Evolutionary conservation across 2,797 vertebrate species (phyloP), one percentile per base, ranked within the genome.

Genomic region (Yasuhikotakia modesta): DNA sequence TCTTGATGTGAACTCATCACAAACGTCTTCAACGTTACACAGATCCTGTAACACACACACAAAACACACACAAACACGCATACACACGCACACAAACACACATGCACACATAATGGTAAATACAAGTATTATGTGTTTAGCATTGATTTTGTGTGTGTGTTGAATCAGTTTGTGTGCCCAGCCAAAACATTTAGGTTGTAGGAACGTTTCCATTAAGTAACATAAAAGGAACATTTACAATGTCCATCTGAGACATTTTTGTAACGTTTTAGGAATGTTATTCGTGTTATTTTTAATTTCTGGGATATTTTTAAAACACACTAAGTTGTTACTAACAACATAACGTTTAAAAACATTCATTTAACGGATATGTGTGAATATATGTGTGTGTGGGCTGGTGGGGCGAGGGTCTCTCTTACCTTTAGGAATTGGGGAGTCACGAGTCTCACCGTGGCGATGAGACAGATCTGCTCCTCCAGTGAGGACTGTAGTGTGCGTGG

Each of bases 401-500:
- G 21, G 17, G 27, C n/a, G n/a, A 8, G 46, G 32, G 46, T 39
- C 24, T n/a, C n/a, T 65, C 85, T 85, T 87, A 98, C 97, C 94
- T 93, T 94, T n/a, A 97, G 84, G 88, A 94, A 94, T 82, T 94
- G 92, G 0, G 93, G 90, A 1, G 93, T 96, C 88, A 95, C 91
- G 3, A 98, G 86, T 84, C 94, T 94, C 45, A 97, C 94, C 2
- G 93, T 96, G 5, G 97, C 97, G 17, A 98, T 92, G 68, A 98
- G 91, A 91, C 95, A 97, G 86, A 95, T 93, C 87, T 94, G 94
- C 85, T 98, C 95, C 83, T 96, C 94, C 21, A 93, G 86, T 63
- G 95, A 91, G 24, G 95, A 92, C 89, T 94, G 93, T 84, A 96
- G 92, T 48, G 92, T 90, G 85, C 92, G 89, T 5, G 92, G 86